Evolutionary conservation across 1,140 invertebrate species (phyloP), one percentile per base, ranked within the genome.

Genomic region (Zaprionus davidi): DNA sequence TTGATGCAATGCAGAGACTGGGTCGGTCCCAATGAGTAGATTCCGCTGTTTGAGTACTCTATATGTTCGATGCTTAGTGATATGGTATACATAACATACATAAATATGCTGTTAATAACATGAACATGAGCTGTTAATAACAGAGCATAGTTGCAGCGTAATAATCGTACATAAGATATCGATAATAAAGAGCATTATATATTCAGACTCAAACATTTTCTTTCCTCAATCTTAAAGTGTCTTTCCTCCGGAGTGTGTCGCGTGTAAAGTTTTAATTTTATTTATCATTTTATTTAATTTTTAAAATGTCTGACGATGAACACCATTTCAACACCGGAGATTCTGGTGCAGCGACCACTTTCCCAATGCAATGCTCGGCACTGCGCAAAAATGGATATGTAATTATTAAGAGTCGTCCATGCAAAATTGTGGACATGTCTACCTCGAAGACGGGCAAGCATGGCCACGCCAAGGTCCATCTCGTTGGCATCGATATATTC

Each of bases 351-450:
- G 99, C 99, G n/a, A 95, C 96, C 57, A 99, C 98, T 78, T 99
- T 96, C 94, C 99, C 99, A 64, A 97, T 98, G 96, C 99, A 99
- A 95, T 99, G 99, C 93, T 99, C 98, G 53, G 97, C 98, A 91
- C 95, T 99, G 85, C 97, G 99, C 93, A 99, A 99, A 95, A 99
- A 99, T 94, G 99, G 99, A 83, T 98, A 98, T 93, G 99, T 99
- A 68, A 98, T 99, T 96, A 95, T 99, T 62, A 99, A 99, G 94
- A 95, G 96, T 65, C 96, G 98, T 92, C 98, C 99, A 56, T 99
- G 99, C 95, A 99, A 99, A 95, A 99, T 99, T 93, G 98, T 99
- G 63, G 99, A 99, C 95, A 99, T 99, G 99, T 99, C 98, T 77
- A 99, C 99, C 72, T 99, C 99, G 7, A 99, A 99, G 94, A 99